These are phyloP conservation scores for Anniella stebbinsi DNA, from an alignment of 2,797 vertebrate genomes.

Conservation along the genomic window DNA sequence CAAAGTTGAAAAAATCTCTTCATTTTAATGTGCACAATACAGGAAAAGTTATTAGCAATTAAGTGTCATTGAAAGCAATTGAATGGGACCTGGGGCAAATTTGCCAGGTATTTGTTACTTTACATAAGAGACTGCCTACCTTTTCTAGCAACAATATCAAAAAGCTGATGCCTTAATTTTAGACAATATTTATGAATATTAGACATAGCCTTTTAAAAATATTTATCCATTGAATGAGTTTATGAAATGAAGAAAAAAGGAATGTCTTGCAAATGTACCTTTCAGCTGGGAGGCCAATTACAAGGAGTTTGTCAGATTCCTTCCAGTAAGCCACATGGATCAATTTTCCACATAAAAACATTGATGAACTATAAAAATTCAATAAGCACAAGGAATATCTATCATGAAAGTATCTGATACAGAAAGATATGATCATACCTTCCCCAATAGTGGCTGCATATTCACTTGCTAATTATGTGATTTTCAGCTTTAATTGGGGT, in stretches of 20 bases:
- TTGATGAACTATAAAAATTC: constrained; percentile 85
- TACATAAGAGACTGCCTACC: neutral
- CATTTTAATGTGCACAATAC: neutral
- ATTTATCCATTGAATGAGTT: neutral
- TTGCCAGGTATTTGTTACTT: neutral
- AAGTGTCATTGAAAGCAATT: neutral
- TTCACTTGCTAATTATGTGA: neutral
- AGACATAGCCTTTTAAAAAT: neutral
- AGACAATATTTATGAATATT: neutral
- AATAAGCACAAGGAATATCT: constrained; percentile 47
- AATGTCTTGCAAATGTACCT: constrained; percentile 81
- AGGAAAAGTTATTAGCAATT: neutral
- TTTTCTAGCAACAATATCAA: neutral
- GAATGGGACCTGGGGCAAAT: neutral
- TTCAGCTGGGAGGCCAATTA: constrained; percentile 92
- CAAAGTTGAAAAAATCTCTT: neutral
- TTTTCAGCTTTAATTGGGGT: neutral
- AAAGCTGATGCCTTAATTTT: neutral
- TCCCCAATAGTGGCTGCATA: neutral
- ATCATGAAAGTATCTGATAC: neutral
- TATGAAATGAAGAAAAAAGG: constrained; percentile 15
- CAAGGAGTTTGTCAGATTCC: constrained; percentile 88
- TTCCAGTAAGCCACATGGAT: constrained; percentile 97
- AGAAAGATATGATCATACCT: neutral
- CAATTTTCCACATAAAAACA: constrained; percentile 88